Conservation (phyloP, 2,113 vertebrate species). For the Patagioenas fasciata region DNA sequence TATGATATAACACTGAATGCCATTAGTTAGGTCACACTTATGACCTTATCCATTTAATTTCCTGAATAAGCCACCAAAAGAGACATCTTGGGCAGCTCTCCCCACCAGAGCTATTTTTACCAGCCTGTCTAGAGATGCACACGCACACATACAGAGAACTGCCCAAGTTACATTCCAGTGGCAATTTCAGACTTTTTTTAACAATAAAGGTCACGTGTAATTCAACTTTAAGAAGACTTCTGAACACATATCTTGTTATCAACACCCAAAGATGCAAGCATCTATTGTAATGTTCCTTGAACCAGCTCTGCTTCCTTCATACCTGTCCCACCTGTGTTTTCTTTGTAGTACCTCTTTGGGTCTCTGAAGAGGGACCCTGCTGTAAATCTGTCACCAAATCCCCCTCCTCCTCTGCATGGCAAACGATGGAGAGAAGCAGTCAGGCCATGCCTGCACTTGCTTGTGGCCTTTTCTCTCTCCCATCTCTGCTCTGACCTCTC, state of each 20-base stretch:
- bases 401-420: not conserved
- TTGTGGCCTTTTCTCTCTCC: not conserved
- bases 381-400: not conserved
- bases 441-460: not conserved
- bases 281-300: not conserved
- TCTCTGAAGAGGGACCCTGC: not conserved
- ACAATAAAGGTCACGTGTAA: not conserved
- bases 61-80: not conserved
- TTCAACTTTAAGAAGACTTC: not conserved
- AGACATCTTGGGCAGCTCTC: not conserved
- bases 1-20: not conserved
- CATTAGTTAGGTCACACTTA: not conserved
- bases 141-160: not conserved
- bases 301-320: rapidly evolving
- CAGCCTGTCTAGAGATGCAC: not conserved
- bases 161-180: not conserved
- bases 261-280: not conserved
- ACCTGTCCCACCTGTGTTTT: not conserved
- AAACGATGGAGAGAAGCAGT: not conserved
- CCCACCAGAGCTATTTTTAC: not conserved
- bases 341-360: not conserved
- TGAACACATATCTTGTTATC: not conserved
- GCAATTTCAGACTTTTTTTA: not conserved
- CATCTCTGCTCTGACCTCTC: not conserved
- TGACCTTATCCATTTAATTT: not conserved